Evolutionary conservation across 2,888 invertebrate genomes (phyloP).

Genomic region (Drosophila siamana): DNA sequence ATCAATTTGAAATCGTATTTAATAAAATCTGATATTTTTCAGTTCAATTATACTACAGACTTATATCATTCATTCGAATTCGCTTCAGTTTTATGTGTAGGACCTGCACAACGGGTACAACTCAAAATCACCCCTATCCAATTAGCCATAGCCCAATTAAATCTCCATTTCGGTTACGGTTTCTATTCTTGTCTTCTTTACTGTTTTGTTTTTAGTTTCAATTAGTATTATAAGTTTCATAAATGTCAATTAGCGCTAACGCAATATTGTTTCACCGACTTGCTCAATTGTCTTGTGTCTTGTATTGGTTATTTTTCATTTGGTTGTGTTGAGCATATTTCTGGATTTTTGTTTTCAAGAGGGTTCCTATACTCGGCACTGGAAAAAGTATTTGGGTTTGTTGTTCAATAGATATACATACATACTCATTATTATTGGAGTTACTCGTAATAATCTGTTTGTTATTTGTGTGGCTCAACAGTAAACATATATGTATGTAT

Average conservation of each 20-base stretch:
- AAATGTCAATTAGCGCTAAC: conserved; percentile 47
- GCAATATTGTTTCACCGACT: conserved; percentile 29
- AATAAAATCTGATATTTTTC: conserved; percentile 7
- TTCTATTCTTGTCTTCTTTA: background rate
- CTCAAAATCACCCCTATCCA: conserved; percentile 31
- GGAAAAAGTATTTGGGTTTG: conserved; percentile 47
- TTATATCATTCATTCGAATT: conserved; percentile 3
- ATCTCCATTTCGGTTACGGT: conserved; percentile 15
- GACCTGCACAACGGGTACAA: conserved; percentile 35
- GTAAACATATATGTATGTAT: conserved; percentile 64
- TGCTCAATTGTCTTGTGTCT: conserved; percentile 41
- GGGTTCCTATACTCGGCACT: conserved; percentile 28
- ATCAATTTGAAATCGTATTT: conserved; percentile 16
- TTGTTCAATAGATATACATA: conserved; percentile 53
- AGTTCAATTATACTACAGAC: conserved; percentile 11
- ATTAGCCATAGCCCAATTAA: conserved; percentile 20
- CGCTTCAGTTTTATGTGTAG: background rate
- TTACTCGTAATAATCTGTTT: conserved; percentile 39
- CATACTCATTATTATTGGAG: conserved; percentile 60
- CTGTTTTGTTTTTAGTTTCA: conserved; percentile 22
- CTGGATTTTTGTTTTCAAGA: conserved; percentile 9
- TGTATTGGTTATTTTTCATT: conserved; percentile 8
- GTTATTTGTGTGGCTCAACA: conserved; percentile 68
- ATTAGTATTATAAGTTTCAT: conserved; percentile 44
- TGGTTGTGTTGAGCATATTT: conserved; percentile 33